Conservation (phyloP, 2,888 invertebrate genomes). For the Sepioteuthis lessoniana region DNA sequence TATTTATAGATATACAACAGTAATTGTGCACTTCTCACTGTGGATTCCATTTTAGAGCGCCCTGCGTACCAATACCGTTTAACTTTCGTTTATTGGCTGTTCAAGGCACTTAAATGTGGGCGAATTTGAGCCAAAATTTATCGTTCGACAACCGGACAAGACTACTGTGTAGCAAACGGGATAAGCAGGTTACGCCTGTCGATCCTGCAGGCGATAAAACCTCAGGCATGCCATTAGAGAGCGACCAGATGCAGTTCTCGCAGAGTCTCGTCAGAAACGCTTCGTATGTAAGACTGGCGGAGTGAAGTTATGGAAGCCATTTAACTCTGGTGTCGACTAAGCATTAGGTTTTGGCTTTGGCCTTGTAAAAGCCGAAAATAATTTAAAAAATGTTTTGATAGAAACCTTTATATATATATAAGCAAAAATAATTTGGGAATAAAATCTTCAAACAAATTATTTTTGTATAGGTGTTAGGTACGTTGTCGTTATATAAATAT, state of each 20-base stretch:
- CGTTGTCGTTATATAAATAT: too few species aligned
- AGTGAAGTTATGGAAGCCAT: not conserved
- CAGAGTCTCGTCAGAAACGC: not conserved
- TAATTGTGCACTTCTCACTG: not conserved
- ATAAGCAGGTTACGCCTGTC: slow-evolving; percentile 33
- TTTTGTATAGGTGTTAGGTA: too few species aligned
- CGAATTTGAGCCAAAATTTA: not conserved
- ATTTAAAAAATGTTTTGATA: too few species aligned
- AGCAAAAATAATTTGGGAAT: too few species aligned
- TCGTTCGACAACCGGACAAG: not conserved
- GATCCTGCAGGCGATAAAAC: not conserved
- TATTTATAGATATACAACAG: not conserved
- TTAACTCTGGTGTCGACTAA: not conserved
- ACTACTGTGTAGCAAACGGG: not conserved
- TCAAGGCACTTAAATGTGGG: slow-evolving; percentile 17
- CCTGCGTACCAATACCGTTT: not conserved
- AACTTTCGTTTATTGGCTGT: not conserved
- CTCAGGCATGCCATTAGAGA: not conserved
- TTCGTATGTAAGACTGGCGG: not conserved
- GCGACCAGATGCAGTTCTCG: not conserved
- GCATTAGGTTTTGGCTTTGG: not conserved
- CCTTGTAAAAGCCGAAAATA: not conserved
- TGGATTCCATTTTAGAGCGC: not conserved
- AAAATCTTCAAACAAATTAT: too few species aligned
- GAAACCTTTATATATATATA: too few species aligned